Percentiles rank a stretch among this genome's conserved stretches.
Evolutionary conservation across 2,113 vertebrate genomes (phyloP).

Genomic region (Clupea harengus): DNA sequence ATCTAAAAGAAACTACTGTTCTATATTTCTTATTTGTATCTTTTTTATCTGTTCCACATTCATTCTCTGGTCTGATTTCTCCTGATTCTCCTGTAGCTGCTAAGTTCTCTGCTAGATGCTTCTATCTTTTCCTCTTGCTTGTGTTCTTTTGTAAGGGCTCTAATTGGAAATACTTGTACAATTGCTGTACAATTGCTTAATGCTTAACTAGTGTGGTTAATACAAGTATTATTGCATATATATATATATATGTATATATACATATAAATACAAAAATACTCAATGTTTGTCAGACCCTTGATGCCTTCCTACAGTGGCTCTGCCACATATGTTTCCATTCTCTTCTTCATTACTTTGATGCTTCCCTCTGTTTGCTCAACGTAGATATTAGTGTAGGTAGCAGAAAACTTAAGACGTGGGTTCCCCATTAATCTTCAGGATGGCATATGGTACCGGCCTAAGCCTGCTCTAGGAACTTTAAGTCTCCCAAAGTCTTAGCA

Average conservation of each 20-base stretch:
- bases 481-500: slow-evolving; percentile 34
- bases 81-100: too few relatives aligned
- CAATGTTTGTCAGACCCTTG: not conserved
- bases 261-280: too few relatives aligned
- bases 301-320: not conserved
- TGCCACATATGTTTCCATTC: not conserved
- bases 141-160: not conserved
- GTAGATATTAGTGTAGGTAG: not conserved
- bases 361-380: not conserved
- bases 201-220: not conserved
- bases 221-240: not conserved
- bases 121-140: not conserved
- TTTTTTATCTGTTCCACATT: not conserved
- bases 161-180: not conserved
- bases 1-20: not conserved
- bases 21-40: not conserved
- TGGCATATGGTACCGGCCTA: not conserved
- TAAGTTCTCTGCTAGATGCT: not conserved
- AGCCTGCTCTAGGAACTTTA: slow-evolving; percentile 1
- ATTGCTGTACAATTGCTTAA: too few relatives aligned
- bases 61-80: not conserved
- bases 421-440: not conserved
- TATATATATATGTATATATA: too few relatives aligned
- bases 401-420: not conserved
- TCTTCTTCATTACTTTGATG: not conserved